Evolutionary conservation across 23 tunicate genomes (phyloP).

Genomic region (Styela plicata): DNA sequence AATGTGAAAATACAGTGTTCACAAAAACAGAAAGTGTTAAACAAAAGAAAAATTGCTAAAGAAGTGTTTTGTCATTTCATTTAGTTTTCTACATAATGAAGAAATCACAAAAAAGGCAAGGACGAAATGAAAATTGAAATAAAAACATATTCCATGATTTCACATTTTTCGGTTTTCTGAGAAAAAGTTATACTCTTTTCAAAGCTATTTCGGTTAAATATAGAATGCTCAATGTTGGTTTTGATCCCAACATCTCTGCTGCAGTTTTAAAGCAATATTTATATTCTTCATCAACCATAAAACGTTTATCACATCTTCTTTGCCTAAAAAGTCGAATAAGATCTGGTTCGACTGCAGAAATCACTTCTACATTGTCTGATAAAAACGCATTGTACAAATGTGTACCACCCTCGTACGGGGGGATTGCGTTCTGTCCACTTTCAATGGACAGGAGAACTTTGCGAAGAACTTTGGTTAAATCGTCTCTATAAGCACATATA

Average conservation of each 20-base stretch:
- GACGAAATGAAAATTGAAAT: too few relatives aligned
- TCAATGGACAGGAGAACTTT: conserved; percentile 5
- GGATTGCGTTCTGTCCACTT: neutral
- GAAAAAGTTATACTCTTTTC: conserved; percentile 28
- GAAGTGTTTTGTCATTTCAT: too few relatives aligned
- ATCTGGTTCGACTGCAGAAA: conserved; percentile 62
- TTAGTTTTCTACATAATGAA: too few relatives aligned
- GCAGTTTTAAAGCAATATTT: conserved; percentile 43
- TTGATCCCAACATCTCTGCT: conserved; percentile 53
- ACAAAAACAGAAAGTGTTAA: too few relatives aligned
- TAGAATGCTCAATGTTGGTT: conserved; percentile 79
- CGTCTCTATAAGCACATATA: conserved; percentile 43
- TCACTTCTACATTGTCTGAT: conserved; percentile 43
- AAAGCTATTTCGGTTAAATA: conserved; percentile 66
- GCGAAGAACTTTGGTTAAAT: conserved; percentile 1
- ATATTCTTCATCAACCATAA: conserved; percentile 20
- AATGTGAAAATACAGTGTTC: too few relatives aligned
- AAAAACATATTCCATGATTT: too few relatives aligned
- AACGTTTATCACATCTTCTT: conserved; percentile 26
- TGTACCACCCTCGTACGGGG: neutral
- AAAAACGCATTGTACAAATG: conserved; percentile 48
- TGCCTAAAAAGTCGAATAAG: conserved; percentile 21
- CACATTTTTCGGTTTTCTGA: too few relatives aligned
- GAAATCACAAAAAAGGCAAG: too few relatives aligned
- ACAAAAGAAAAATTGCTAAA: too few relatives aligned